Evolutionary conservation across 2,113 vertebrate genomes (phyloP).

Genomic region (Okapia johnstoni): DNA sequence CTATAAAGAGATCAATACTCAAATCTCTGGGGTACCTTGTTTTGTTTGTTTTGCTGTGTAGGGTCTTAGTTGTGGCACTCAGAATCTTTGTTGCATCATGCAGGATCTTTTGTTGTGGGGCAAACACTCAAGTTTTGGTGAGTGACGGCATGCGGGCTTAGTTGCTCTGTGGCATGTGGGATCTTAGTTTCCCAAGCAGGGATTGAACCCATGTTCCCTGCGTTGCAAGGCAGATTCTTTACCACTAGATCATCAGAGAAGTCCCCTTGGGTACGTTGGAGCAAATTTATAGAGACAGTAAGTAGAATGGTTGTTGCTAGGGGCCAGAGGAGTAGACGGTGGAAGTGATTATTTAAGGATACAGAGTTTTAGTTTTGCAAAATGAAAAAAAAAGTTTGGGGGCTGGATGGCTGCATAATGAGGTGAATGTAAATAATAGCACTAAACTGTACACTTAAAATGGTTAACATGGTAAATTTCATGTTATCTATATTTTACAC

Average conservation of each 20-base stretch:
- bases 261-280: background rate
- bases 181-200: background rate
- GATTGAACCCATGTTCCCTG: background rate
- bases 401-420: background rate
- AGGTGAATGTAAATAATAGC: background rate
- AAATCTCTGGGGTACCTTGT: background rate
- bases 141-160: rapidly evolving
- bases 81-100: background rate
- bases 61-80: background rate
- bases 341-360: background rate
- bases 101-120: background rate
- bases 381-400: background rate
- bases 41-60: background rate
- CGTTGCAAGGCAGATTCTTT: background rate
- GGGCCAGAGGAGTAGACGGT: background rate
- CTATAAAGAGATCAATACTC: background rate
- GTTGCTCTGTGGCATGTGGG: background rate
- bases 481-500: background rate
- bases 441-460: background rate
- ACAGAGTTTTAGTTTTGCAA: background rate
- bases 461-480: background rate
- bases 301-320: background rate
- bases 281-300: background rate
- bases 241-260: background rate
- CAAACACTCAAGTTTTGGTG: background rate